Evolutionary conservation across 2,113 vertebrate species (phyloP).

Genomic region (Spheniscus mendiculus): DNA sequence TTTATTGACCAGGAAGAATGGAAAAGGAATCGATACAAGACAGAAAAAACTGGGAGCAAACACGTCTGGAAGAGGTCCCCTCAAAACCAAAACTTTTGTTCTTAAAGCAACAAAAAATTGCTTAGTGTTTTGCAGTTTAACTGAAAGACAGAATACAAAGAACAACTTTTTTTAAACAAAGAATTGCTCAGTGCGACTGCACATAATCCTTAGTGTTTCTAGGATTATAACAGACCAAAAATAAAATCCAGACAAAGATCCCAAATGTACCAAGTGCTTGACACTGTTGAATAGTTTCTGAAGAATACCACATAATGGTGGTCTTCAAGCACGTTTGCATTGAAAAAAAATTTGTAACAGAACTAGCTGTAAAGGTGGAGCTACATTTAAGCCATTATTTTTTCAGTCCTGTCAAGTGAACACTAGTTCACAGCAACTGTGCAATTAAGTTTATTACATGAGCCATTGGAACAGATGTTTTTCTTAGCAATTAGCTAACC

Average conservation of each 20-base stretch:
- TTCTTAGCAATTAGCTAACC: background rate
- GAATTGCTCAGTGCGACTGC: background rate
- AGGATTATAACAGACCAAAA: background rate
- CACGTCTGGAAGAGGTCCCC: background rate
- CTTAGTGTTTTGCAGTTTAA: constrained; percentile 9
- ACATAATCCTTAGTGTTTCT: background rate
- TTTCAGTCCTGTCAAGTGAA: constrained; percentile 13
- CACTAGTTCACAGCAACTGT: constrained; percentile 1
- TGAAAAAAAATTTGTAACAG: background rate
- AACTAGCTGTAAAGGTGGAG: constrained; percentile 17
- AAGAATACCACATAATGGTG: background rate
- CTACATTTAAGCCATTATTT: constrained; percentile 8
- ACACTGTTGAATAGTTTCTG: background rate
- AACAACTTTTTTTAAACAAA: background rate
- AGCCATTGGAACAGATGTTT: constrained; percentile 42
- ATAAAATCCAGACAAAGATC: constrained; percentile 3
- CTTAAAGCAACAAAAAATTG: constrained; percentile 1
- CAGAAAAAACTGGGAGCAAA: constrained; percentile 42
- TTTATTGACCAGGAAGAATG: background rate
- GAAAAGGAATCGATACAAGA: background rate
- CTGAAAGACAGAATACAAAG: constrained; percentile 7
- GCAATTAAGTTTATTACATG: constrained; percentile 19
- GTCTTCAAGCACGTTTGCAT: background rate
- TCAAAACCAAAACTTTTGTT: background rate
- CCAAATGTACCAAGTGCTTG: background rate